A percentile compares a stretch with the other conserved stretches of the same genome.
These are phyloP conservation scores for Hyperoplus lanceolatus DNA, from an alignment of 2,797 vertebrate genomes.

Conservation along the genomic window DNA sequence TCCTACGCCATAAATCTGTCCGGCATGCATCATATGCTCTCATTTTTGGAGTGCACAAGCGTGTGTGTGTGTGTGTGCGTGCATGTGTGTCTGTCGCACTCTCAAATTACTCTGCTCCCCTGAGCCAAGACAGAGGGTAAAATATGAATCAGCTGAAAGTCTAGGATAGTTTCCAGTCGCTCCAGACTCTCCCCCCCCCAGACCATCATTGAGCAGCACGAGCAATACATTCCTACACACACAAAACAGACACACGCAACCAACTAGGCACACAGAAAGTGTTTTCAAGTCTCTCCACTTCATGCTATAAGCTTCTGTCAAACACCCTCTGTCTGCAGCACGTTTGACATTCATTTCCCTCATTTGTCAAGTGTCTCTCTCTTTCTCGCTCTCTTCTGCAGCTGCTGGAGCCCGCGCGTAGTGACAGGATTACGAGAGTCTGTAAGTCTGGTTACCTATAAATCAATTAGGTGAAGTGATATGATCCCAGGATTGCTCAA, in stretches of 20 bases:
- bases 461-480: constrained; percentile 75
- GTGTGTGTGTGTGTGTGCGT: constrained; percentile 41
- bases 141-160: constrained; percentile 85
- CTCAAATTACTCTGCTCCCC: constrained; percentile 77
- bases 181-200: constrained; percentile 56
- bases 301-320: constrained; percentile 68
- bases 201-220: constrained; percentile 53
- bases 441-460: constrained; percentile 62
- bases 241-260: constrained; percentile 13
- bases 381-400: constrained; percentile 19
- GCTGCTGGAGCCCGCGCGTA: constrained; percentile 47
- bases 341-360: constrained; percentile 70
- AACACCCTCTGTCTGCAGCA: constrained; percentile 56
- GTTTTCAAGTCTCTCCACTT: constrained; percentile 62
- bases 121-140: constrained; percentile 81
- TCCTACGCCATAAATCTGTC: constrained; percentile 79
- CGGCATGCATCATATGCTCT: constrained; percentile 80
- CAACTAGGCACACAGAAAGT: constrained; percentile 50
- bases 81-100: constrained; percentile 66
- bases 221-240: constrained; percentile 29
- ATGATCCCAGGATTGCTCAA: constrained; percentile 51
- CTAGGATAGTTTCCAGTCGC: constrained; percentile 80
- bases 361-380: constrained; percentile 67
- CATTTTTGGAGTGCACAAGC: constrained; percentile 62
- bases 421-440: constrained; percentile 64